These are phyloP conservation scores for Esperia sulphurella DNA, from an alignment of 2,888 invertebrate species.

Conservation along the genomic window DNA sequence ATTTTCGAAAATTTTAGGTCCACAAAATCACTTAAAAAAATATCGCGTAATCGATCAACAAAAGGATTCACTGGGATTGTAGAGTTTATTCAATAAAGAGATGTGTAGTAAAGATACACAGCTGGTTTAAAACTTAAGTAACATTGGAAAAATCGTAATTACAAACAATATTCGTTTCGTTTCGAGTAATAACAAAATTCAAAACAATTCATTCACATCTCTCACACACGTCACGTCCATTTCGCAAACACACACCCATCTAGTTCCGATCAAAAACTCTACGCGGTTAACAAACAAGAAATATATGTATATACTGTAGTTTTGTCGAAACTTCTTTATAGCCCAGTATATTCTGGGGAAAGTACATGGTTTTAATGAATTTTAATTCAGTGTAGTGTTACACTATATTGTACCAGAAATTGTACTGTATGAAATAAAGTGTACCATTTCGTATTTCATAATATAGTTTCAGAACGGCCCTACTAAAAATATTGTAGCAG, in stretches of 20 bases:
- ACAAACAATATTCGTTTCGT: slow-evolving; percentile 21
- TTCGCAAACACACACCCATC: slow-evolving; percentile 13
- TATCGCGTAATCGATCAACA: slow-evolving; percentile 45
- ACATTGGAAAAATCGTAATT: background rate
- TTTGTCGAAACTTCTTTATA: no score
- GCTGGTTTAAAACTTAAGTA: background rate
- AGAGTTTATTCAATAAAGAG: background rate
- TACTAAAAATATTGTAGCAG: no score
- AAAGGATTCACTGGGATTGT: slow-evolving; percentile 16
- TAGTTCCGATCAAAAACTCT: background rate
- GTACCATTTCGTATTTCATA: no score
- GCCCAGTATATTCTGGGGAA: no score
- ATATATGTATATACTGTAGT: no score
- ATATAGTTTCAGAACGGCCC: no score
- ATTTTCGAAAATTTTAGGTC: slow-evolving; percentile 38
- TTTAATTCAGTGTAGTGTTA: no score
- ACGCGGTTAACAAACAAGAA: no score
- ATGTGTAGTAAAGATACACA: background rate
- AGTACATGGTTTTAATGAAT: no score
- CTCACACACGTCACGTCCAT: slow-evolving; percentile 36
- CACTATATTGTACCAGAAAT: no score
- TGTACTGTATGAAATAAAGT: no score
- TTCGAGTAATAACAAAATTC: slow-evolving; percentile 36
- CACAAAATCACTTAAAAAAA: slow-evolving; percentile 20
- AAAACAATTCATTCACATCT: slow-evolving; percentile 59